Base-by-base conservation (phyloP, 2,797 vertebrate genomes). In the Myripristis murdjan region DNA sequence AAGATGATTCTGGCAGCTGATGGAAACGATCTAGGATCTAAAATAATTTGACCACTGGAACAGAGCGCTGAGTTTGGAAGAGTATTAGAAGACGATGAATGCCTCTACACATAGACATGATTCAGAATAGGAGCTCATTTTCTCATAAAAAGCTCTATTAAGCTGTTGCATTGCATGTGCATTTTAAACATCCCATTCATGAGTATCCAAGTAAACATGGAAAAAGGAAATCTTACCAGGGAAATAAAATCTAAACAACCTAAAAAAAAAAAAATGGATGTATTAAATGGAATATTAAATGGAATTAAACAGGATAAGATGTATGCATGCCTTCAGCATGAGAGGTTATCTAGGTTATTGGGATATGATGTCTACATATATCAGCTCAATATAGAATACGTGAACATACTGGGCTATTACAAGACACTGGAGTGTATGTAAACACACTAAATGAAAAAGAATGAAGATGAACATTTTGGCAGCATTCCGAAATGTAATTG, bases 21-120 rank as follows among this genome's bases (percentile, higher is more conserved):
- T 54, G 28, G 9, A 67, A 64, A 67, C 47, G 48, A 72, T 4
- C 14, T 44, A 48, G 63, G 3, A 62, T 46, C 44, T 12, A 14
- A 67, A 14, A 44, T 12, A n/a, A 16, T 12, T 28, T 31, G 15
- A 20, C 5, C n/a, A 37, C 16, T 43, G 58, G 5, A 61, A 52
- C 26, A 16, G 28, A 24, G 16, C 24, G 14, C 16, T 16, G 49
- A n/a, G 23, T 20, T 52, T 52, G 49, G 24, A 52, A 12, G 7
- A 26, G 8, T 16, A n/a, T 16, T 28, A 7, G 7, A 14, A 51
- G 23, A 15, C 12, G 16, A 15, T 2, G 31, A 39, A 4, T 6
- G 16, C 20, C 6, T 39, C 20, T 22, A 33, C 37, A 10, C 23
- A 12, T 14, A 39, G 18, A 39, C 5, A 9, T n/a, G 6, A 2